Evolutionary conservation across 2,888 invertebrate species (phyloP).

Genomic region (Mythimna impura): DNA sequence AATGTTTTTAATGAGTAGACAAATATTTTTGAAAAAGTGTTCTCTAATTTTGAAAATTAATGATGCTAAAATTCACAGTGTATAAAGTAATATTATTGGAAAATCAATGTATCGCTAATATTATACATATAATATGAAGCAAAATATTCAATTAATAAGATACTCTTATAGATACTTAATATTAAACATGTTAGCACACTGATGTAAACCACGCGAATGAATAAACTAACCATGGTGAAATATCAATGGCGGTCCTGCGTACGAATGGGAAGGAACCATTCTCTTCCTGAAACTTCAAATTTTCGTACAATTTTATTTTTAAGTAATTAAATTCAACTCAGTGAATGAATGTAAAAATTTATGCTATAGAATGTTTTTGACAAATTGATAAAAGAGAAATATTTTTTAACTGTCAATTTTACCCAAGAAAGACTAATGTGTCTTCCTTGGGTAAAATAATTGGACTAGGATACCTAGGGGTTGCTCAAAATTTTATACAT

Average conservation of each 20-base stretch:
- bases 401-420: too few relatives aligned
- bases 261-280: not conserved
- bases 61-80: not conserved
- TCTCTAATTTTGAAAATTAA: not conserved
- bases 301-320: too few relatives aligned
- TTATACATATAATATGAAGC: too few relatives aligned
- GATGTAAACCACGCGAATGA: not conserved
- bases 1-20: not conserved
- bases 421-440: too few relatives aligned
- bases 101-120: not conserved
- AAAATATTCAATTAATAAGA: not conserved
- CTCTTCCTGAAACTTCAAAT: not conserved
- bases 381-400: too few relatives aligned
- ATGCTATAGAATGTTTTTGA: too few relatives aligned
- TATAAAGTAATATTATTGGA: slow-evolving; percentile 2
- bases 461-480: too few relatives aligned
- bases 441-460: too few relatives aligned
- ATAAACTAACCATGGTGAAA: not conserved
- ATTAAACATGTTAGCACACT: slow-evolving; percentile 2
- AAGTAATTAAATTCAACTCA: too few relatives aligned
- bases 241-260: not conserved
- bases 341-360: too few relatives aligned
- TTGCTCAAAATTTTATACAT: not conserved
- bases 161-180: not conserved
- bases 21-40: not conserved